Evolutionary conservation across 2,797 vertebrate genomes (phyloP).

Genomic region (Tapera naevia): DNA sequence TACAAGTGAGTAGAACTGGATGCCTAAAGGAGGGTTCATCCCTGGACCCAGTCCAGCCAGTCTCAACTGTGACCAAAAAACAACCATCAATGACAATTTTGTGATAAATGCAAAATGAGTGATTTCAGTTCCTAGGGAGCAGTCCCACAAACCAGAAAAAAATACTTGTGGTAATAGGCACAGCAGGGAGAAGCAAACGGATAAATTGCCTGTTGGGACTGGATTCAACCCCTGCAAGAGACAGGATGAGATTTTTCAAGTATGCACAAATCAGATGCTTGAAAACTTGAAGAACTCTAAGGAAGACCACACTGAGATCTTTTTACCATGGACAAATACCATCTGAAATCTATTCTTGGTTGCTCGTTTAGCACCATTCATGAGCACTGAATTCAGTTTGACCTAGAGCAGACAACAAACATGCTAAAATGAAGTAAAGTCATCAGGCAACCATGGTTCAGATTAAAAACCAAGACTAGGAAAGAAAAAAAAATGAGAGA

Average conservation of each 20-base stretch:
- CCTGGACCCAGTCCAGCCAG: background rate
- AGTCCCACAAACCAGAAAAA: background rate
- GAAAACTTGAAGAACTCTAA: background rate
- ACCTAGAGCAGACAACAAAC: background rate
- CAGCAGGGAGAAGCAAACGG: background rate
- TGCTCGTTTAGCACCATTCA: background rate
- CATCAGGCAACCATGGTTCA: background rate
- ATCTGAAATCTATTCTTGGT: background rate
- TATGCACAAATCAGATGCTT: background rate
- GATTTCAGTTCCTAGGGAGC: background rate
- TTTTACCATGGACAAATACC: background rate
- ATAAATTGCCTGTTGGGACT: background rate
- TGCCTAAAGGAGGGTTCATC: background rate
- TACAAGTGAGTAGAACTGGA: background rate
- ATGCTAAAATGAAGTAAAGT: background rate
- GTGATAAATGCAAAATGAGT: background rate
- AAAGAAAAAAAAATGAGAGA: background rate
- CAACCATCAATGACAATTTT: background rate
- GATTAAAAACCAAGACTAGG: background rate
- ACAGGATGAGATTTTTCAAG: background rate
- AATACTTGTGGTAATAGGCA: background rate
- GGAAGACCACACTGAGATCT: background rate
- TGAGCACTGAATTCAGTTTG: background rate
- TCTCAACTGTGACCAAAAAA: fast-evolving
- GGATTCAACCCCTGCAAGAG: background rate